Percentiles rank a stretch among this genome's conserved stretches.
Conservation (phyloP, 2,888 invertebrate species). For the Amphiduros pacificus region DNA sequence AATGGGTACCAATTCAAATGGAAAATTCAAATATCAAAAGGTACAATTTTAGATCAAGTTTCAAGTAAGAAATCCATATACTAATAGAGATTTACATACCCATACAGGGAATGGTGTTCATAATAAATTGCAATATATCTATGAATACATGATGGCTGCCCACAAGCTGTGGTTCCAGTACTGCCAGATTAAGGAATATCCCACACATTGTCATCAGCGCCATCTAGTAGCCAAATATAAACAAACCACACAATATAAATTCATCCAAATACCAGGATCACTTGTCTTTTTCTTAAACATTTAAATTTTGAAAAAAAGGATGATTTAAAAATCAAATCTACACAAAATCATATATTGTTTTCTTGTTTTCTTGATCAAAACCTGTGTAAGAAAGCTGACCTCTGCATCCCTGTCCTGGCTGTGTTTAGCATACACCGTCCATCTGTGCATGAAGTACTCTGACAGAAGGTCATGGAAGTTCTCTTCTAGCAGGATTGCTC, state of each 20-base stretch:
- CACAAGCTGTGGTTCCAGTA: conserved; percentile 81
- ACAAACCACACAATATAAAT: neutral
- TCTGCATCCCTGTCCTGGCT: neutral
- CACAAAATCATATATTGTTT: too few species aligned
- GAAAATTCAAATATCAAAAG: too few species aligned
- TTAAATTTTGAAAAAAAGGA: too few species aligned
- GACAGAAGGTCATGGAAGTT: neutral
- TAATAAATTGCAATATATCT: conserved; percentile 65
- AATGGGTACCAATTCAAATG: too few species aligned
- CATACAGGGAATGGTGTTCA: conserved; percentile 11
- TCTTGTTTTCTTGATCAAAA: neutral
- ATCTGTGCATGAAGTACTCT: neutral
- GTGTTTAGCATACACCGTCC: neutral
- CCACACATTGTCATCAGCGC: conserved; percentile 89
- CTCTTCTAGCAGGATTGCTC: conserved; percentile 68
- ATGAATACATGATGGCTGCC: conserved; percentile 78
- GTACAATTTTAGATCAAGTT: too few species aligned
- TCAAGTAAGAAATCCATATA: neutral
- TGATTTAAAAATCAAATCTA: too few species aligned
- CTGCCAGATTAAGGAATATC: conserved; percentile 89
- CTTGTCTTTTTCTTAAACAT: too few species aligned
- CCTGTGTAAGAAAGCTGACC: neutral
- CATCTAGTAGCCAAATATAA: too few species aligned
- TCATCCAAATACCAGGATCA: neutral
- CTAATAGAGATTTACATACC: conserved; percentile 29